Base-by-base conservation (phyloP, 2,797 vertebrate species). In the Discoglossus pictus region DNA sequence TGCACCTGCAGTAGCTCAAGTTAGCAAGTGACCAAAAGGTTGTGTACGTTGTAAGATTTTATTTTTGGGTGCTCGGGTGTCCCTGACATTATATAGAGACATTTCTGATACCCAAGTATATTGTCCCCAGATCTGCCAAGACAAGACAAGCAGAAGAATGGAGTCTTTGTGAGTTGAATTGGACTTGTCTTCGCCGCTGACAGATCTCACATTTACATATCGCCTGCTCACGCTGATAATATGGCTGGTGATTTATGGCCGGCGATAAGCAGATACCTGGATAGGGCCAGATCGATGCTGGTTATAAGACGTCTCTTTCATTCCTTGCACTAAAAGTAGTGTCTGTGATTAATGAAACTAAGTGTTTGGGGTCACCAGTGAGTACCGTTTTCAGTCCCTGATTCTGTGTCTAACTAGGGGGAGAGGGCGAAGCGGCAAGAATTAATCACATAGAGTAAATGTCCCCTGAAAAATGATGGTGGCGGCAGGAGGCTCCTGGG, bases 151-250 rank as follows among this genome's bases (percentile, higher is more conserved):
- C 88, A 89, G 84, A 92, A 69, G 50, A 69, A 55, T 47, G 25
- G 20, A 62, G 50, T 12, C 48, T 67, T 43, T 90, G 90, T 82
- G 82, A 86, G 92, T 90, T 93, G 94, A 93, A 95, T 94, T 91
- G 90, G 89, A 85, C 80, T 90, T 83, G 65, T 78, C 77, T 90
- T 95, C 96, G 96, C 94, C 93, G 86, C 76, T 91, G 91, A 89
- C 92, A 92, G 90, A 88, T 90, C 96, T 96, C 94, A 88, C 89
- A 95, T 99, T 99, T 98, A 95, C 93, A 98, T 98, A 98, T 95
- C 94, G 91, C 88, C 89, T 89, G 87, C 81, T 85, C 80, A 81
- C 79, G 71, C 81, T 92, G 94, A 97, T 97, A 97, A 94, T 88
- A 86, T 84, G 76, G 81, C 75, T 79, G 84, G 91, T 96, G 96